Evolutionary conservation across 2,797 vertebrate genomes (phyloP).

Genomic region (Malurus splendens): DNA sequence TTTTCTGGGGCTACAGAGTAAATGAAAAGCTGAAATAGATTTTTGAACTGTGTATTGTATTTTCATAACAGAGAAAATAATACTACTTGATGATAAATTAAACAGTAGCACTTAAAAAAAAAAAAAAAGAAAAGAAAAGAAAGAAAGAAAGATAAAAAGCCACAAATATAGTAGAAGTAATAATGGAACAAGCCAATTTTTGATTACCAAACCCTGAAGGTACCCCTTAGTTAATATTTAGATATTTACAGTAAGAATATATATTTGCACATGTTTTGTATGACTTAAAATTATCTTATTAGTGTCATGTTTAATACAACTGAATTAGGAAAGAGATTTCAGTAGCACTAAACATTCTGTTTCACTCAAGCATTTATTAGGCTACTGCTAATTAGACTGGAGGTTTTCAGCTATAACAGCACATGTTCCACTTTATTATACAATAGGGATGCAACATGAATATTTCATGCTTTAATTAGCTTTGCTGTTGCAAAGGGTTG

Average conservation of each 20-base stretch:
- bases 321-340: not conserved
- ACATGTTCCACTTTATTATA: conserved; percentile 25
- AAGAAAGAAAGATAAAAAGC: no score
- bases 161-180: not conserved
- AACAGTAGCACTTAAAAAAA: not conserved
- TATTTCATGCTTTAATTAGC: conserved; percentile 51
- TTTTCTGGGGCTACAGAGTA: not conserved
- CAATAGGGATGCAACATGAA: conserved; percentile 24
- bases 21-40: not conserved
- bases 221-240: not conserved
- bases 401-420: not conserved
- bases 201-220: not conserved
- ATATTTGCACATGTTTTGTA: not conserved
- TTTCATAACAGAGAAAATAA: not conserved
- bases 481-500: not conserved
- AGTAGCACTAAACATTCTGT: not conserved
- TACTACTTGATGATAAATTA: not conserved
- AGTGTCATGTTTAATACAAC: not conserved
- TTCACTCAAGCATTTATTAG: conserved; percentile 22
- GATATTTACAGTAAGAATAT: not conserved
- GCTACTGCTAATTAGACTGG: conserved; percentile 2
- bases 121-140: no score
- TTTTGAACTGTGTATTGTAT: not conserved
- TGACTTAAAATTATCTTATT: not conserved
- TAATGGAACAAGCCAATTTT: not conserved